Conservation (phyloP, 23 tunicate species). For the Clavelina lepadiformis region DNA sequence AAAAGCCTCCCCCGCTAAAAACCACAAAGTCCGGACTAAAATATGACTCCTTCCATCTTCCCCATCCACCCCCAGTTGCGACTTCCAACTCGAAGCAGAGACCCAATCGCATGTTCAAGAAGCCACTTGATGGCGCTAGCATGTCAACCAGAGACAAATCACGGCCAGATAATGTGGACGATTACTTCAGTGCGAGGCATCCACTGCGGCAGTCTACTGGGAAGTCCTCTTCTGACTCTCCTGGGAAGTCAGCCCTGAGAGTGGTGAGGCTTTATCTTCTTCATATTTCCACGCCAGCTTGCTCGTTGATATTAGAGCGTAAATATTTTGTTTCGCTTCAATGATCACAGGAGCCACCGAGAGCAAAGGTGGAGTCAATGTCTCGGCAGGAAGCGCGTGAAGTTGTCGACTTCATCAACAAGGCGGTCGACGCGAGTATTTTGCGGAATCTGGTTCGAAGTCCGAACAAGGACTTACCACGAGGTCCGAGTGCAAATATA, state of each 20-base stretch:
- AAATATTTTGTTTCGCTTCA: neutral
- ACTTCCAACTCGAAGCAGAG: too few species aligned
- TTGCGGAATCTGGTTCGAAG: conserved; percentile 60
- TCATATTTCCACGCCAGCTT: too few species aligned
- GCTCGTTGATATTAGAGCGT: too few species aligned
- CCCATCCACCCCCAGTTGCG: too few species aligned
- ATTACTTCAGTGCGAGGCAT: too few species aligned
- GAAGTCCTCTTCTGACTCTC: too few species aligned
- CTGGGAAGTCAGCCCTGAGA: conserved; percentile 29
- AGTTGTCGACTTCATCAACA: conserved; percentile 70
- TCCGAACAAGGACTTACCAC: conserved; percentile 37
- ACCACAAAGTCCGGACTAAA: conserved; percentile 1
- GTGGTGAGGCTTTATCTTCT: conserved; percentile 25
- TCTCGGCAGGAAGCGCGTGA: conserved; percentile 69
- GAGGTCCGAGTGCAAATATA: conserved; percentile 18
- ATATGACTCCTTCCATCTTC: conserved; percentile 11
- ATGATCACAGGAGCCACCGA: conserved; percentile 39
- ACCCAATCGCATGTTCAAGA: conserved; percentile 8
- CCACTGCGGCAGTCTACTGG: too few species aligned
- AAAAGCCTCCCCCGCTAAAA: neutral
- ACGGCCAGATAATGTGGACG: too few species aligned
- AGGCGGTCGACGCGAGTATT: conserved; percentile 60
- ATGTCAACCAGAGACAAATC: too few species aligned
- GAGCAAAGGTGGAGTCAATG: conserved; percentile 59
- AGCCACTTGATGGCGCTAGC: conserved; percentile 3